Base-by-base conservation (phyloP, 2,888 invertebrate genomes). In the Amiota minor region DNA sequence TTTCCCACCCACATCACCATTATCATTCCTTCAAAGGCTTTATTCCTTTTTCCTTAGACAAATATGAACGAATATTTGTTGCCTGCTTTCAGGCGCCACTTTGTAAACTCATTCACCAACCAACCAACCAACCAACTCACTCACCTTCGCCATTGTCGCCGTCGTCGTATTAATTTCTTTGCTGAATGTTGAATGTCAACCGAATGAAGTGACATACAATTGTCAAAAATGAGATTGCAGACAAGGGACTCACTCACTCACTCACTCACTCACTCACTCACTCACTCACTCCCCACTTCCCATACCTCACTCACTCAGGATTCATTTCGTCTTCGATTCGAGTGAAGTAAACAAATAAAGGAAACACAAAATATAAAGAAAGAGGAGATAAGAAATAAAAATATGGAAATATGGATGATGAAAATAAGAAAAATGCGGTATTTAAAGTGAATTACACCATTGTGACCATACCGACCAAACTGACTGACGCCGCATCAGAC, bases 381-480 rank as follows among this genome's bases (percentile, higher is more conserved):
- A 45, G 20, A 53, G 56, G 59, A 69, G 47, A 47, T 47, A 35
- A 1, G 47, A 65, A 20, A 47, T 14, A 53, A 71, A 67, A 74
- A 80, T 81, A 83, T 79, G 81, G 80, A 83, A 83, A 81, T 79
- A 67, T 70, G 72, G 67, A 61, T 20, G 59, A 50, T 45, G 3
- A 56, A 80, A 84, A 86, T 86, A 84, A 81, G 84, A 83, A 85
- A 87, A 87, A 87, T 86, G 84, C 74, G 83, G 85, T 80, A 87
- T 88, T 88, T 89, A 88, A 88, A 88, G 86, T 87, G 87, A 89
- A 89, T 89, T 89, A 88, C 83, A 87, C 89, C 89, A 88, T 87
- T 89, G 89, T 89, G 89, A 88, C 88, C 88, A 76, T 74, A 67
- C 73, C 77, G 74, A 10, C 70, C 53, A 45, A 61, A 45, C 49